phyloP scores from a whole-genome alignment of 1,140 invertebrate species.

The Aphelenchoides avenae region DNA sequence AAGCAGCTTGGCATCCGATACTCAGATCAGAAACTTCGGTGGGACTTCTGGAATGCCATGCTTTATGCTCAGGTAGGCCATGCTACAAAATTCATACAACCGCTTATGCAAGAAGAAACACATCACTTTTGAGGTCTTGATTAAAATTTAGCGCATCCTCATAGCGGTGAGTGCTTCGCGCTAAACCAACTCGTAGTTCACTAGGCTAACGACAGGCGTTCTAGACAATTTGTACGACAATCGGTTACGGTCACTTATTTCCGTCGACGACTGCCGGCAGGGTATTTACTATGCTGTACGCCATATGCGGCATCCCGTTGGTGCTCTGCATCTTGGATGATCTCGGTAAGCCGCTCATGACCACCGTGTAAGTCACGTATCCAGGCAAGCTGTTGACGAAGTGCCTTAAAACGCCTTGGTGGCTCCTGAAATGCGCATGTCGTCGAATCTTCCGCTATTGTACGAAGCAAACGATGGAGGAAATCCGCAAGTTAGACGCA shows the following conservation, averaged over 20 bases:
- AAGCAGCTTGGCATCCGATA: slow-evolving; percentile 45
- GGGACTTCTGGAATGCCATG: slow-evolving; percentile 56
- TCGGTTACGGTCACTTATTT: slow-evolving; percentile 43
- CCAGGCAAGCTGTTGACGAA: slow-evolving; percentile 48
- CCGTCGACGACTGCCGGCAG: slow-evolving; percentile 72
- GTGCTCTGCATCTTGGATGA: slow-evolving; percentile 65
- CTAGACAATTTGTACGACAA: slow-evolving; percentile 53
- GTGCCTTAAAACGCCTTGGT: slow-evolving; percentile 46
- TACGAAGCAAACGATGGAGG: slow-evolving; percentile 50
- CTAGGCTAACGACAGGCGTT: too few species aligned
- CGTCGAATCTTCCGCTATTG: slow-evolving; percentile 47
- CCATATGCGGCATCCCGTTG: slow-evolving; percentile 86
- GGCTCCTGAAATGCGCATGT: slow-evolving; percentile 45
- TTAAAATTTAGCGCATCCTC: too few species aligned
- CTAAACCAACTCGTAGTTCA: not conserved
- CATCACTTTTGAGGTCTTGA: too few species aligned
- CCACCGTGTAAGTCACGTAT: slow-evolving; percentile 9
- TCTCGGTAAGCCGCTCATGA: slow-evolving; percentile 30
- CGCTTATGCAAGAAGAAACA: too few species aligned
- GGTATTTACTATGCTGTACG: slow-evolving; percentile 83
- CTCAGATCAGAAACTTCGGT: slow-evolving; percentile 47
- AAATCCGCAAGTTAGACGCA: slow-evolving; percentile 40
- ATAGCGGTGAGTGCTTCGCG: too few species aligned
- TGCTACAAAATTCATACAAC: slow-evolving; percentile 1
- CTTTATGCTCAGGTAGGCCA: slow-evolving; percentile 45